Evolutionary conservation across 2,797 vertebrate species (phyloP), one percentile per base, ranked within the genome.

Genomic region (Phrynocephalus guinanensis): DNA sequence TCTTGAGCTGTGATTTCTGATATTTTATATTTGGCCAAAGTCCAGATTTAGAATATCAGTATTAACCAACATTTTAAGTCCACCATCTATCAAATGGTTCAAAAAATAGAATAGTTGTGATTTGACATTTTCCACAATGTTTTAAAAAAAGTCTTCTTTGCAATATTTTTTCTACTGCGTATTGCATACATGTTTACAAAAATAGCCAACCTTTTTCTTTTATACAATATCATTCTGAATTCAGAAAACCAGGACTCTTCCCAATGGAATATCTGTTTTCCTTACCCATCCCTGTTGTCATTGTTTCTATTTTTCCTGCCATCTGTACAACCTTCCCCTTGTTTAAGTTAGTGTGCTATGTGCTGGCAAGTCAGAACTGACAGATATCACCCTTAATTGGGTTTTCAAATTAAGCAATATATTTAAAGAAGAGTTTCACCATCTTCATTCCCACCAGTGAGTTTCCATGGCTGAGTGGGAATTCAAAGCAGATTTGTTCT

Each of bases 1-100:
- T 68, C 86, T 88, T 28, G 0, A 44, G n/a, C 86, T 93, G 88
- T 75, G 50, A 88, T 82, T 76, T 86, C 78, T 86, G 85, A 87
- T 16, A 4, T 15, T 48, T 67, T 81, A 38, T 33, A 1, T 78
- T 52, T 15, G 5, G 5, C 5, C 9, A 15, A 80, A 38, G 5
- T 80, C 30, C 5, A 66, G 33, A 63, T 66, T 22, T 50, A 86
- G 86, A 92, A 79, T 85, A 16, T 70, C 91, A 79, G 30, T 38
- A 75, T 10, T 83, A 86, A 90, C 60, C 83, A 84, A 66, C 82
- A 77, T 33, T 83, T 66, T 84, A 22, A 73, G 85, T 91, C 90
- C 87, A 66, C 89, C 60, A 84, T 30, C 60, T 87, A 70, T 87
- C 89, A 90, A 90, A 86, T 76, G 1, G 24, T 88, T 80, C 0